Conservation (phyloP, 2,113 vertebrate species). For the Microcebus griseorufus region DNA sequence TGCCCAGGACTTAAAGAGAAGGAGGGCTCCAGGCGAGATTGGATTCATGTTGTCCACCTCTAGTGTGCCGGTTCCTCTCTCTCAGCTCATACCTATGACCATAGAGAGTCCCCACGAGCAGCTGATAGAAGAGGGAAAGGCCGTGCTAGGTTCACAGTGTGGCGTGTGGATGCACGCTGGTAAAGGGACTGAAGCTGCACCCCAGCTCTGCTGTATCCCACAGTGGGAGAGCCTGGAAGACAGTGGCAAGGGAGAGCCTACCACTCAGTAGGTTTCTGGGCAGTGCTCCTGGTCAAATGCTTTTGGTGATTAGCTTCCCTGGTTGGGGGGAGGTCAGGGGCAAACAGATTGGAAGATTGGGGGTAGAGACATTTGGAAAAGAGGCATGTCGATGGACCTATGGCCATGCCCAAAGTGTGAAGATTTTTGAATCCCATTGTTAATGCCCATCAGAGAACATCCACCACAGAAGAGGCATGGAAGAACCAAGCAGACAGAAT, state of each 20-base stretch:
- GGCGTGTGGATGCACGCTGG: background rate
- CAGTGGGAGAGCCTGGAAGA: background rate
- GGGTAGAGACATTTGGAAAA: background rate
- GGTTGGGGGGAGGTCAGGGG: background rate
- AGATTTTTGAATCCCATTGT: background rate
- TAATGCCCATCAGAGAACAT: background rate
- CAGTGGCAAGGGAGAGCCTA: background rate
- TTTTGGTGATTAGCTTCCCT: background rate
- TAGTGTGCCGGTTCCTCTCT: background rate
- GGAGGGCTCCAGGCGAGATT: background rate
- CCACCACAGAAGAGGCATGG: background rate
- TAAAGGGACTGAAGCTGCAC: background rate
- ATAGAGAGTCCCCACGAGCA: background rate
- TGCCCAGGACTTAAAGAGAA: background rate
- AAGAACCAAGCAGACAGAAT: background rate
- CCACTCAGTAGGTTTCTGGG: background rate
- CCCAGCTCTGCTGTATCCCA: background rate
- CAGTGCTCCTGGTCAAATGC: background rate
- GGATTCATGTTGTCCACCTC: background rate
- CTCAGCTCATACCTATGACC: background rate
- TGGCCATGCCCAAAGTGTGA: background rate
- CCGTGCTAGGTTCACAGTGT: background rate
- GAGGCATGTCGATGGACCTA: background rate
- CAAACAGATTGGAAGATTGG: background rate
- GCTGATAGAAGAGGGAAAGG: background rate